These are phyloP conservation scores for Chloebia gouldiae DNA, from an alignment of 2,113 vertebrate genomes.

Conservation along the genomic window DNA sequence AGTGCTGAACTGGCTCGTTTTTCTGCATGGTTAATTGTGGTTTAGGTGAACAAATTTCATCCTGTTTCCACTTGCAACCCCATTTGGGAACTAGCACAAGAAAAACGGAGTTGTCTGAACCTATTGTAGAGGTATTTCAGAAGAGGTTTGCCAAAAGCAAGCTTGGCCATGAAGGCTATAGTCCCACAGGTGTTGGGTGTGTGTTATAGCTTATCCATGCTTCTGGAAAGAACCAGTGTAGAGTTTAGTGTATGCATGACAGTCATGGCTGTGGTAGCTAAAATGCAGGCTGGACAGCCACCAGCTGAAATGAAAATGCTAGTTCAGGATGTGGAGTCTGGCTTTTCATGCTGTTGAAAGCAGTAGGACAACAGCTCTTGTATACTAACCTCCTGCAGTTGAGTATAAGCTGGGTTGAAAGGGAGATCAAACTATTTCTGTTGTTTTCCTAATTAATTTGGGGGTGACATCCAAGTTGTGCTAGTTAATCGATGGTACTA, in stretches of 20 bases:
- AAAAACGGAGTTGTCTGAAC: neutral
- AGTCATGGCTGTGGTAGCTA: neutral
- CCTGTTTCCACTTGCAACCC: neutral
- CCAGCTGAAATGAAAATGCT: neutral
- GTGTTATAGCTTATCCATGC: neutral
- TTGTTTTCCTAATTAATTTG: neutral
- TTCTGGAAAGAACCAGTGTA: neutral
- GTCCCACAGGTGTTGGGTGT: neutral
- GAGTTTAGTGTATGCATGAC: neutral
- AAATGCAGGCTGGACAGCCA: neutral
- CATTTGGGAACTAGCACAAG: neutral
- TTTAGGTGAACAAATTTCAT: neutral
- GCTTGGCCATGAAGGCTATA: neutral
- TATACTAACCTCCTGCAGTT: neutral
- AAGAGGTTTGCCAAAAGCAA: neutral
- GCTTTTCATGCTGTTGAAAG: neutral
- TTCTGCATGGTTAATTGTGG: neutral
- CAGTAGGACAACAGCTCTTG: neutral
- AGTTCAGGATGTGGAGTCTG: neutral
- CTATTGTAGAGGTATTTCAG: neutral
- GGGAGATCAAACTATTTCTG: neutral
- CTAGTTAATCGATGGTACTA: rapidly evolving
- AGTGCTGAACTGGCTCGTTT: neutral
- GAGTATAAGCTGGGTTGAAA: neutral
- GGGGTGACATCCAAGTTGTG: neutral